These are phyloP conservation scores for Chloroclystis v-ata DNA, from an alignment of 2,888 invertebrate species.

Conservation along the genomic window DNA sequence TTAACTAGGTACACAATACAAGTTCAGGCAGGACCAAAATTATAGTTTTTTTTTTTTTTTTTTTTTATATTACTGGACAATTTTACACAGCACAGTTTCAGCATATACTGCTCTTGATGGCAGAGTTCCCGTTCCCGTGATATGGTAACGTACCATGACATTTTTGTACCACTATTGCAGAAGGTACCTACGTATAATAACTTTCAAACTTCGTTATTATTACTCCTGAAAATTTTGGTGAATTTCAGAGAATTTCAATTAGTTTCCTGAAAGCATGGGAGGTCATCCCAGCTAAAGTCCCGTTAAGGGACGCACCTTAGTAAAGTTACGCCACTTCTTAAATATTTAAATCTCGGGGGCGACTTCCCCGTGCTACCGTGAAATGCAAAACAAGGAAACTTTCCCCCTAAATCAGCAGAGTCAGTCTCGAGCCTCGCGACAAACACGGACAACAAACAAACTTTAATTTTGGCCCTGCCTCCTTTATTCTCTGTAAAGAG, in stretches of 20 bases:
- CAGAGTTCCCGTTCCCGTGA: no score
- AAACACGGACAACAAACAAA: conserved; percentile 64
- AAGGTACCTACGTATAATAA: conserved; percentile 40
- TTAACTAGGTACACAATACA: no score
- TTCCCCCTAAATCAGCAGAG: conserved; percentile 66
- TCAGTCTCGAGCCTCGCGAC: conserved; percentile 45
- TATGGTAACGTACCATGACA: no score
- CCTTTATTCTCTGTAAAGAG: conserved; percentile 39
- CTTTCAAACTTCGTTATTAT: no score
- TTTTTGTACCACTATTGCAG: no score
- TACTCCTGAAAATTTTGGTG: neutral
- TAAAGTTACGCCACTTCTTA: conserved; percentile 61
- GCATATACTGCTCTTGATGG: no score
- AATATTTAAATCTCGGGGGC: conserved; percentile 71
- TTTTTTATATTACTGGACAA: no score
- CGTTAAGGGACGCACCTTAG: conserved; percentile 61
- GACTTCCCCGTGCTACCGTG: conserved; percentile 60
- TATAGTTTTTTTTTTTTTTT: no score
- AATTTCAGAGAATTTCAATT: conserved; percentile 36
- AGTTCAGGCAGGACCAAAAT: no score
- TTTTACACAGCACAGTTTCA: no score
- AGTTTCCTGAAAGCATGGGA: conserved; percentile 42
- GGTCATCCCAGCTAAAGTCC: conserved; percentile 43
- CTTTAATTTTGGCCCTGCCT: conserved; percentile 54
- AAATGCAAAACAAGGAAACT: conserved; percentile 74